Evolutionary conservation across 2,888 invertebrate genomes (phyloP).

Genomic region (Smittia aterrima): DNA sequence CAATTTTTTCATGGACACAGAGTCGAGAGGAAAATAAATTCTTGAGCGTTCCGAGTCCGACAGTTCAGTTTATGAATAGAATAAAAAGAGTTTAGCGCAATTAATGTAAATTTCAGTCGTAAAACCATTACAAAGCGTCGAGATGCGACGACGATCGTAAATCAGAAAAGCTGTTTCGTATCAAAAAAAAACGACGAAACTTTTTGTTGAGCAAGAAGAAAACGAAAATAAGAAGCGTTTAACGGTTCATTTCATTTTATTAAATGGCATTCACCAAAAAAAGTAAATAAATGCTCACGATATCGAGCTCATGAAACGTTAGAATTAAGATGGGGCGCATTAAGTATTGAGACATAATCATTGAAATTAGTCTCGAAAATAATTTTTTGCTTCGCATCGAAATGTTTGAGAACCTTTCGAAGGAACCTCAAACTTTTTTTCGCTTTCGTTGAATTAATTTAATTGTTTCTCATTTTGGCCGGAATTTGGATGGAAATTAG

Average conservation of each 20-base stretch:
- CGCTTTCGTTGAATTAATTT: too few species aligned
- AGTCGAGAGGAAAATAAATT: too few species aligned
- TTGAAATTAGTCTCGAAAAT: too few species aligned
- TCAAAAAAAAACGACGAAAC: not conserved
- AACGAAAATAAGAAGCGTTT: conserved; percentile 32
- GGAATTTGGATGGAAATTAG: not conserved
- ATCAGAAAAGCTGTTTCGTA: not conserved
- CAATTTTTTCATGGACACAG: not conserved
- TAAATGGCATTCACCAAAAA: conserved; percentile 28
- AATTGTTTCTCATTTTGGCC: not conserved
- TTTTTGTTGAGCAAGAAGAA: not conserved
- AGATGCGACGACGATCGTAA: not conserved
- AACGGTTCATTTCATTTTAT: conserved; percentile 39
- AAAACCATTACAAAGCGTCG: not conserved
- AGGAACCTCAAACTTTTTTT: too few species aligned
- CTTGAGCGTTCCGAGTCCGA: too few species aligned
- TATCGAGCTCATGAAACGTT: not conserved
- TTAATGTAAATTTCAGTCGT: not conserved
- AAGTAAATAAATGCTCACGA: not conserved
- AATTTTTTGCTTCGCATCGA: too few species aligned
- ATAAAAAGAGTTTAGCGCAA: not conserved
- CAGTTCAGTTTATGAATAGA: too few species aligned
- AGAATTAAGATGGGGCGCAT: not conserved
- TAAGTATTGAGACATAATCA: too few species aligned
- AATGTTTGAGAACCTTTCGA: not conserved